Conservation (phyloP, 1,140 invertebrate species). For the Panulirus ornatus region DNA sequence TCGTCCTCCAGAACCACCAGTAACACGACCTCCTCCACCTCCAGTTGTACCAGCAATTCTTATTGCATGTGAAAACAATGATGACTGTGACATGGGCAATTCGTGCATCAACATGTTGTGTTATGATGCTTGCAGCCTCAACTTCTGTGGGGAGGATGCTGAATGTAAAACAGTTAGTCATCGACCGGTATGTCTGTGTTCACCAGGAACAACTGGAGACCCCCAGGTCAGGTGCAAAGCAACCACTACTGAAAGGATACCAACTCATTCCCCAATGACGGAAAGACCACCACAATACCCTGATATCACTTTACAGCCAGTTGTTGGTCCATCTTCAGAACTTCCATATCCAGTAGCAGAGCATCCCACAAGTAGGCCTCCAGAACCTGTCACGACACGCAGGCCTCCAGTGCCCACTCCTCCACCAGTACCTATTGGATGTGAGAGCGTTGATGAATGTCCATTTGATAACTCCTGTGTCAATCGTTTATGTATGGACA, state of each 20-base stretch:
- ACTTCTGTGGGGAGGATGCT: conserved; percentile 78
- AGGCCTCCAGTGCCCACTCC: conserved; percentile 25
- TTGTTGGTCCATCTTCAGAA: not conserved
- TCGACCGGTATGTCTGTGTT: conserved; percentile 76
- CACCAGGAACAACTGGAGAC: conserved; percentile 81
- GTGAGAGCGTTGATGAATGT: conserved; percentile 84
- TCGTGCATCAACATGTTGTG: conserved; percentile 91
- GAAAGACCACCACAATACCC: not conserved
- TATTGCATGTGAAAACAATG: conserved; percentile 70
- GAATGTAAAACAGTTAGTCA: conserved; percentile 76
- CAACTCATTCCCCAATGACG: conserved; percentile 14
- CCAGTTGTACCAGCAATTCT: conserved; percentile 42
- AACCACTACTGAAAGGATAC: conserved; percentile 79
- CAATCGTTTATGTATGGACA: conserved; percentile 71
- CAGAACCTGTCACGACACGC: not conserved
- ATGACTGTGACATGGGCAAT: conserved; percentile 92
- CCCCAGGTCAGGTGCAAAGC: conserved; percentile 77
- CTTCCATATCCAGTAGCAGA: conserved; percentile 9
- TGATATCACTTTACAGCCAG: not conserved
- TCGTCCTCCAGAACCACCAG: conserved; percentile 25
- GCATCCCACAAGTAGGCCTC: not conserved
- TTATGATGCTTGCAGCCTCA: conserved; percentile 86
- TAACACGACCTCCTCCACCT: conserved; percentile 45
- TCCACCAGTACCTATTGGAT: conserved; percentile 81
- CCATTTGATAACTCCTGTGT: conserved; percentile 71